phyloP scores from a whole-genome alignment of 2,113 vertebrate species.

The Hystrix cristata region DNA sequence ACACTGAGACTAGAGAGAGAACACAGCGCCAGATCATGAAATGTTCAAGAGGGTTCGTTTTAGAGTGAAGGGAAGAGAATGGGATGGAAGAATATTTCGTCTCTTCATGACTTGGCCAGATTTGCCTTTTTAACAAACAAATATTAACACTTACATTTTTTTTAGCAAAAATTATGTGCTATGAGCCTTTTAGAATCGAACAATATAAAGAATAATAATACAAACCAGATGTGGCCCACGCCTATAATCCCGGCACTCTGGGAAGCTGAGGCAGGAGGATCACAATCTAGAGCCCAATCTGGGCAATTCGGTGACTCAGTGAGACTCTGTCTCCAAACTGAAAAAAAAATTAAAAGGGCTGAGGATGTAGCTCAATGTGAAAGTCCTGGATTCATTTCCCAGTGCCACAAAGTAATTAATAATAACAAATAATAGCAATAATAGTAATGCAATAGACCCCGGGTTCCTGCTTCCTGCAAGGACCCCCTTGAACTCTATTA shows the following conservation, averaged over 20 bases:
- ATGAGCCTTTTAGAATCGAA: not conserved
- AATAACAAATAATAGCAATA: no score
- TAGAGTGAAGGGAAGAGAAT: not conserved
- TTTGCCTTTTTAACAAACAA: not conserved
- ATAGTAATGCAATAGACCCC: not conserved
- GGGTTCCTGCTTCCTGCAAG: not conserved
- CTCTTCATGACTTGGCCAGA: not conserved
- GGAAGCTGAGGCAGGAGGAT: no score
- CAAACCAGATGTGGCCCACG: not conserved
- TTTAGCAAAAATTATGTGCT: constrained; percentile 7
- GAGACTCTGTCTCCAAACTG: no score
- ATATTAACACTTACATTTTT: constrained; percentile 44
- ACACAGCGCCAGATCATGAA: not conserved
- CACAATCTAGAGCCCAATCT: no score
- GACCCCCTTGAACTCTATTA: not conserved
- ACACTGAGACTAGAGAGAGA: not conserved
- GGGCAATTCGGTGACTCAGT: no score
- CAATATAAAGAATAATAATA: not conserved
- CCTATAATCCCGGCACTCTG: no score
- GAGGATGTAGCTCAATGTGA: no score
- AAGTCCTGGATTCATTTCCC: no score
- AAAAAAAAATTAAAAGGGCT: no score
- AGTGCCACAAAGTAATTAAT: no score
- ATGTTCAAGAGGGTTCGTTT: not conserved
- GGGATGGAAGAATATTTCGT: not conserved